Evolutionary conservation across 2,888 invertebrate species (phyloP), one percentile per base, ranked within the genome.

Genomic region (Chouioia cunea): DNA sequence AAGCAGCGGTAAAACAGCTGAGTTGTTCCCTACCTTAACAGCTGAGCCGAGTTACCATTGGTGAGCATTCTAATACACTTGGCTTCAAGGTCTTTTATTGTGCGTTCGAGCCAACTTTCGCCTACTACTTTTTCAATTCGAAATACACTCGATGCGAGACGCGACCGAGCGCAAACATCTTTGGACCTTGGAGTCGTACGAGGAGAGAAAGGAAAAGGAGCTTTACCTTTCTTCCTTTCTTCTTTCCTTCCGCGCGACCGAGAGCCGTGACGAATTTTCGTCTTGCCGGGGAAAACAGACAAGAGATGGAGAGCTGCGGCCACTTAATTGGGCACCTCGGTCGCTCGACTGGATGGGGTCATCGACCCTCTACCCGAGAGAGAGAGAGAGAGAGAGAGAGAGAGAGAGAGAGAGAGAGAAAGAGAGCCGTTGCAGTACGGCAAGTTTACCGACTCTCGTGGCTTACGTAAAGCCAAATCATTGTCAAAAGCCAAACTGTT

Each of bases 291-390:
- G 48, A 43, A 50, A 43, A 53, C 23, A 69, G 47, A 63, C n/a
- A 50, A 56, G 44, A 65, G 53, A 44, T 16, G 36, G 59, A 58
- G 56, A 56, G 43, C 14, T 46, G 20, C 66, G 65, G 53, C n/a
- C 59, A 71, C 64, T 71, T 68, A 71, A 71, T 71, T 71, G 71
- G 71, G 71, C 67, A 67, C 58, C 67, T 71, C 65, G 65, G 67
- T 54, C 67, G 71, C 47, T 58, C 67, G 63, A 62, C 65, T 56
- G 66, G 66, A 63, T 57, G 71, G 66, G 71, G 62, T 70, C 71
- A 56, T 71, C 63, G 71, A 71, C 71, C 71, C 22, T 36, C 27
- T 43, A 20, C 20, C n/a, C 48, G 12, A 14, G 0, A 20, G 43
- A 15, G 50, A 14, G 58, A 22, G 36, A 20, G 44, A 20, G 64